These are phyloP conservation scores for Gorsachius magnificus DNA, from an alignment of 2,797 vertebrate genomes.

Conservation along the genomic window DNA sequence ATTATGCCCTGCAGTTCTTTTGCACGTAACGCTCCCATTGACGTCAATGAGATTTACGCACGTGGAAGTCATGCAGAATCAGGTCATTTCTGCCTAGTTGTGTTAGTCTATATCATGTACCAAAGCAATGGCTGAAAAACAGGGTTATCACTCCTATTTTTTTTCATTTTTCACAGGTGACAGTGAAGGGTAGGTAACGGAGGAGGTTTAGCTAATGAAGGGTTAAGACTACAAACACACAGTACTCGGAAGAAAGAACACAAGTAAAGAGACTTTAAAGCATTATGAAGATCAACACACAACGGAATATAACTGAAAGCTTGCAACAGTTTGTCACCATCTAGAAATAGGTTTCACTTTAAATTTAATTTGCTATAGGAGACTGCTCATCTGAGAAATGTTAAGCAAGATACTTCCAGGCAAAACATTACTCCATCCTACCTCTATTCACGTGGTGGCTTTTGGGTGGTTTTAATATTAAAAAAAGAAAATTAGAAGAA, in stretches of 20 bases:
- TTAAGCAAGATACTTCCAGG: conserved; percentile 13
- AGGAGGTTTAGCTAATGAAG: conserved; percentile 3
- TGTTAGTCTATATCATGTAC: neutral
- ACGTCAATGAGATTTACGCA: conserved; percentile 48
- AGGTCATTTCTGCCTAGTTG: conserved; percentile 47
- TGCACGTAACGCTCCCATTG: conserved; percentile 25
- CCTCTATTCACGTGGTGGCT: neutral
- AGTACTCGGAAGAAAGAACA: neutral
- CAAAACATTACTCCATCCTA: neutral
- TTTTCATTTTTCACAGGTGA: neutral
- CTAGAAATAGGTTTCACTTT: conserved; percentile 35
- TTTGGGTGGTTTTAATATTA: conserved; percentile 14
- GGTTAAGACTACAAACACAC: conserved; percentile 10
- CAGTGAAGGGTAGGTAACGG: neutral
- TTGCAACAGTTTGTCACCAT: conserved; percentile 22
- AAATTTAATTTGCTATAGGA: conserved; percentile 7
- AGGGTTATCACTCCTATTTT: neutral
- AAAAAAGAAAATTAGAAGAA: conserved; percentile 5
- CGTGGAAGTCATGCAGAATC: conserved; percentile 55
- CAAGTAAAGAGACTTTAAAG: neutral
- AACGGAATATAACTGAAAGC: neutral
- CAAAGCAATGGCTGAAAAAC: conserved; percentile 8
- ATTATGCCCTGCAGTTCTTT: conserved; percentile 42
- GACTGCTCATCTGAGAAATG: conserved; percentile 50
- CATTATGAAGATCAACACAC: neutral